phyloP scores from a whole-genome alignment of 2,113 vertebrate species.

The Dromas ardeola region DNA sequence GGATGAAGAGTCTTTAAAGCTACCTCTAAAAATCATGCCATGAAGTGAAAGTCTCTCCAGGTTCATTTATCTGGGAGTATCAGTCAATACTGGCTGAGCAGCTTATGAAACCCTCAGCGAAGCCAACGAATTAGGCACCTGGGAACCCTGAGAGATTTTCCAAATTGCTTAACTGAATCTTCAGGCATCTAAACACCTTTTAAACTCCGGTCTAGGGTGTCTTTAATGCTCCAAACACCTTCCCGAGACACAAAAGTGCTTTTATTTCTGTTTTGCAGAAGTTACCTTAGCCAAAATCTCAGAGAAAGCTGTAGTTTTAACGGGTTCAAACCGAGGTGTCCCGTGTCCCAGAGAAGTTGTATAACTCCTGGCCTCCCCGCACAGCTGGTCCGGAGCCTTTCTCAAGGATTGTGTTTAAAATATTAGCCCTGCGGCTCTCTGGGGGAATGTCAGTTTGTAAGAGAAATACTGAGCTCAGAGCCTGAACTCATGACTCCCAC shows the following conservation, averaged over 20 bases:
- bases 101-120: not conserved
- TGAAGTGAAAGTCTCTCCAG: not conserved
- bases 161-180: not conserved
- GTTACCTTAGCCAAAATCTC: not conserved
- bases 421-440: not conserved
- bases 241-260: not conserved
- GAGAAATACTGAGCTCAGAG: not conserved
- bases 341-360: not conserved
- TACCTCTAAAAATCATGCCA: not conserved
- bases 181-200: not conserved
- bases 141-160: not conserved
- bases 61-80: not conserved
- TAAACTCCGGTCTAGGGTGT: not conserved
- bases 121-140: not conserved
- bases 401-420: not conserved
- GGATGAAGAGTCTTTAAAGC: not conserved
- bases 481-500: not conserved
- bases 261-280: not conserved
- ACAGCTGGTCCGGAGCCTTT: not conserved
- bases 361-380: not conserved
- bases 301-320: not conserved
- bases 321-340: not conserved
- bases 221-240: not conserved
- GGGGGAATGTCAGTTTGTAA: not conserved
- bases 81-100: not conserved